Percentiles rank a stretch among this genome's conserved stretches.
Evolutionary conservation across 2,888 invertebrate genomes (phyloP).

Genomic region (Heliconius ismenius): DNA sequence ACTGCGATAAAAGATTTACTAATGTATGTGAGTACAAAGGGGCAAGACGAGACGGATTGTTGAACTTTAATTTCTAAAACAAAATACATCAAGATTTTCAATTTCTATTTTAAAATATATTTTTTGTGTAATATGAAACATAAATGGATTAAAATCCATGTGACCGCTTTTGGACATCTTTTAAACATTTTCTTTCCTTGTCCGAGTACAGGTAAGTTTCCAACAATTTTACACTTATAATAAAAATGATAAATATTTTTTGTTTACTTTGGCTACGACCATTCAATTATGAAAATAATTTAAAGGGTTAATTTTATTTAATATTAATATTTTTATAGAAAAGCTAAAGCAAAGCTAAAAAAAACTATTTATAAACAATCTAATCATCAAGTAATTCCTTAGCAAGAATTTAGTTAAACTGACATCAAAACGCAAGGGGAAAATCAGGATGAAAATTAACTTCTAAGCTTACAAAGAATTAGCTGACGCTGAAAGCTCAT

Average conservation of each 20-base stretch:
- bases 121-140: neutral
- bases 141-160: neutral
- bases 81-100: neutral
- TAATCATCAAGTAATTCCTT: neutral
- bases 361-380: neutral
- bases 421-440: neutral
- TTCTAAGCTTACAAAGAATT: slow-evolving; percentile 33
- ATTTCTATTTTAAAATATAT: neutral
- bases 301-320: neutral
- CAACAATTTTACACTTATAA: neutral
- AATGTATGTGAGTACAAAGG: neutral
- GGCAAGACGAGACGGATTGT: slow-evolving; percentile 6
- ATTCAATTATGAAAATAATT: neutral
- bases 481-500: slow-evolving; percentile 37
- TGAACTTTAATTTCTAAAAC: neutral
- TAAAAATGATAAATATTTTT: neutral
- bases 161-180: neutral
- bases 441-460: slow-evolving; percentile 22
- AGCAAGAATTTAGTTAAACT: neutral
- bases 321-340: neutral
- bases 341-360: too few species aligned
- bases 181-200: neutral
- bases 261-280: neutral
- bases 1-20: slow-evolving; percentile 23
- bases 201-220: too few species aligned